Base-by-base conservation (phyloP, 2,113 vertebrate species). In the Epinephelus moara region DNA sequence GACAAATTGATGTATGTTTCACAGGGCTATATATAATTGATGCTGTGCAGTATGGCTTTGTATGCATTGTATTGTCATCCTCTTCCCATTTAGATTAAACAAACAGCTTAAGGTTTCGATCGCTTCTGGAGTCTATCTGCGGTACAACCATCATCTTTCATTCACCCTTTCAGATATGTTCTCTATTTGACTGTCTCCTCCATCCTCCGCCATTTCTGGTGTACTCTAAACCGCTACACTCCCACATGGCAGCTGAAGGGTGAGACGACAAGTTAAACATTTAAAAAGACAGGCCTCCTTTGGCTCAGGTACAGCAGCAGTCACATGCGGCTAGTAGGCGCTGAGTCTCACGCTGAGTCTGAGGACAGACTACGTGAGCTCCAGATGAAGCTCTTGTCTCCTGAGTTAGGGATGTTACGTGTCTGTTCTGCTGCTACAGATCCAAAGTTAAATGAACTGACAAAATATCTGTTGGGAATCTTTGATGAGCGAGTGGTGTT, bases 131-230 rank as follows among this genome's bases (percentile, higher is more conserved):
- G 76, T 86, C 47, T 71, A 49, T 82, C 80, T 86, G 64, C 4
- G 75, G 78, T 79, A 55, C 21, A 82, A 50, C 30, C 74, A 68
- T 76, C 72, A 68, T 84, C 77, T 86, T 87, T 91, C 79, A 87
- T 88, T 87, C 83, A 80, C 68, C 27, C 81, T 59, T 88, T 89
- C 62, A 81, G 77, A 72, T 37, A 80, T 72, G 75, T 85, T 93
- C 74, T 85, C 84, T 83, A 75, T 90, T 83, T 90, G 75, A 92
- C 80, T 82, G 75, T 70, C 74, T 88, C 53, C 63, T 71, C 79
- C 56, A 33, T 73, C 73, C 61, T 75, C 71, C 73, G 82, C 59
- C 80, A 45, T 73, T 70, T 67, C 77, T 85, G 76, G 73, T 79
- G 55, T 80, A 75, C 25, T 85, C 84, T 75, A 82, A 90, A 90